These are phyloP conservation scores for Sparus aurata DNA, from an alignment of 2,797 vertebrate genomes.

Conservation along the genomic window DNA sequence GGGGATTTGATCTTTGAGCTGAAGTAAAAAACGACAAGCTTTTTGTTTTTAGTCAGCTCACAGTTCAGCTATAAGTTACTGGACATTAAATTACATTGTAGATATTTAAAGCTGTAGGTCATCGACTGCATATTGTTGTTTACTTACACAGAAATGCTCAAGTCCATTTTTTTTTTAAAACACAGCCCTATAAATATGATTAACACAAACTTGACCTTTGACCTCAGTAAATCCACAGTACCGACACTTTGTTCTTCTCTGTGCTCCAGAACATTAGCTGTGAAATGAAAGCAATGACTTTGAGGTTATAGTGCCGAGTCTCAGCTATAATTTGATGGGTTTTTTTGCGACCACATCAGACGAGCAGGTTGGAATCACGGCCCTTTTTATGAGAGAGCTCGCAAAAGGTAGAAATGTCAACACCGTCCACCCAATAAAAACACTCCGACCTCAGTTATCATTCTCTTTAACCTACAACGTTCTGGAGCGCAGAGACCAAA, in stretches of 20 bases:
- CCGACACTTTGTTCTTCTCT: not conserved
- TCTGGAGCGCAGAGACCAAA: conserved; percentile 16
- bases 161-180: not conserved
- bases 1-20: not conserved
- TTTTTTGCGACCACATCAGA: not conserved
- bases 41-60: not conserved
- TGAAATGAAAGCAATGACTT: not conserved
- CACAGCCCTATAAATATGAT: not conserved
- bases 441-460: not conserved
- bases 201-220: not conserved
- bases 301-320: not conserved
- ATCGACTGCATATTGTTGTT: not conserved
- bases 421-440: not conserved
- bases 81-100: not conserved
- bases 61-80: not conserved
- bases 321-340: not conserved
- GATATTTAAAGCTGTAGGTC: conserved; percentile 19
- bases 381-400: not conserved
- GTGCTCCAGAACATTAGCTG: not conserved
- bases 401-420: not conserved
- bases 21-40: not conserved
- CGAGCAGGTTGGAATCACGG: not conserved
- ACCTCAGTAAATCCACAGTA: not conserved
- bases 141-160: not conserved
- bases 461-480: not conserved